Base-by-base conservation (phyloP, 2,113 vertebrate genomes). In the Procavia capensis region DNA sequence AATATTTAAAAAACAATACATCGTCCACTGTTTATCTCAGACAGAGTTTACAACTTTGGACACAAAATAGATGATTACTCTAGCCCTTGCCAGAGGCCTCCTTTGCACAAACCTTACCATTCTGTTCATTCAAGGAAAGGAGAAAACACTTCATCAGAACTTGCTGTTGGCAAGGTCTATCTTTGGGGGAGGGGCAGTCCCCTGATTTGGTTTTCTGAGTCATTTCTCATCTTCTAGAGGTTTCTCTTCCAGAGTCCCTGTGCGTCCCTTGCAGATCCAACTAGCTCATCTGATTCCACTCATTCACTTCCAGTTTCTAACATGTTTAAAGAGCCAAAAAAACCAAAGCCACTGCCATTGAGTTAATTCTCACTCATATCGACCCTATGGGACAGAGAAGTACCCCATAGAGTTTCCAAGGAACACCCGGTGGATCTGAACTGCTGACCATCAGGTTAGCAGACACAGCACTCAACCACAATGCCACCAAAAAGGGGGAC, bases 1-100 rank as follows among this genome's bases (percentile, higher is more conserved):
- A 78, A 50, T 54, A 84, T 90, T 76, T n/a, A n/a, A 47, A 78
- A 97, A 96, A 64, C 70, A 87, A 43, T 83, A 94, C 20, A 36
- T 66, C 70, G 19, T n/a, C 29, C 34, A 88, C 13, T 25, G 36
- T 78, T 84, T 75, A 92, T 79, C 91, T 93, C 14, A 74, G 45
- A 75, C 6, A 27, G 66, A 85, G 13, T 89, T 89, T 94, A 85
- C 39, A 63, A 41, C 63, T 92, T 72, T 84, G 76, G n/a, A 80
- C 3, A 47, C 88, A 91, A 3, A 54, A 41, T 31, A 34, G 57
- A 54, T 29, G 13, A 87, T 82, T 80, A 89, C 31, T 45, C 43
- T 82, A 87, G 85, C 9, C 47, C 31, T 85, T 39, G 34, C 3
- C 24, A 72, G 36, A 93, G 72, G 50, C 4, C 34, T 68, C 22